phyloP scores from a whole-genome alignment of 2,113 vertebrate species.

The Pterophyllum scalare region DNA sequence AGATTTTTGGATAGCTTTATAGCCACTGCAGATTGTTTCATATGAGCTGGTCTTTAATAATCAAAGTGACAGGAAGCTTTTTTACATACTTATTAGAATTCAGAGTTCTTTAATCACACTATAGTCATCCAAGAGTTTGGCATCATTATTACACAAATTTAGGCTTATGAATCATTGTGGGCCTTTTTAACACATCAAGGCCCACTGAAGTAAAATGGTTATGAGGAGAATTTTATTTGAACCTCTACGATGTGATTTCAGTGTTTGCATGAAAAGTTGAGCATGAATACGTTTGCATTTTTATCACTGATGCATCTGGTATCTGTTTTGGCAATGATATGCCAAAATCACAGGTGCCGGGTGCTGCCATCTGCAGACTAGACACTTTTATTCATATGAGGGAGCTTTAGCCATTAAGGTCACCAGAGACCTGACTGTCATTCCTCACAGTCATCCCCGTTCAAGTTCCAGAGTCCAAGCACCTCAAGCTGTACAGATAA shows the following conservation, averaged over 20 bases:
- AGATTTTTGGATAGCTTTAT: too few species aligned
- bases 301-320: conserved; percentile 47
- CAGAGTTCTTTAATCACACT: neutral
- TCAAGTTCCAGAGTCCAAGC: conserved; percentile 33
- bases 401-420: conserved; percentile 38
- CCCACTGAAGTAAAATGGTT: neutral
- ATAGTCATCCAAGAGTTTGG: neutral
- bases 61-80: neutral
- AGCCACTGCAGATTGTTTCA: neutral
- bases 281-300: conserved; percentile 59
- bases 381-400: conserved; percentile 44
- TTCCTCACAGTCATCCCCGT: conserved; percentile 29
- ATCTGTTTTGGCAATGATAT: conserved; percentile 40
- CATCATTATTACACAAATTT: neutral
- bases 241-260: neutral
- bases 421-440: conserved; percentile 46
- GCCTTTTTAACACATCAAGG: neutral
- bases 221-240: neutral
- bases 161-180: neutral
- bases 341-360: conserved; percentile 51
- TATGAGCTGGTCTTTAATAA: neutral
- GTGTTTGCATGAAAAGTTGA: conserved; percentile 3
- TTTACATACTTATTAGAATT: neutral
- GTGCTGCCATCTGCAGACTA: conserved; percentile 29
- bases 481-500: neutral